Base-by-base conservation (phyloP, 2,888 invertebrate genomes). In the Amblyjoppa fuscipennis region DNA sequence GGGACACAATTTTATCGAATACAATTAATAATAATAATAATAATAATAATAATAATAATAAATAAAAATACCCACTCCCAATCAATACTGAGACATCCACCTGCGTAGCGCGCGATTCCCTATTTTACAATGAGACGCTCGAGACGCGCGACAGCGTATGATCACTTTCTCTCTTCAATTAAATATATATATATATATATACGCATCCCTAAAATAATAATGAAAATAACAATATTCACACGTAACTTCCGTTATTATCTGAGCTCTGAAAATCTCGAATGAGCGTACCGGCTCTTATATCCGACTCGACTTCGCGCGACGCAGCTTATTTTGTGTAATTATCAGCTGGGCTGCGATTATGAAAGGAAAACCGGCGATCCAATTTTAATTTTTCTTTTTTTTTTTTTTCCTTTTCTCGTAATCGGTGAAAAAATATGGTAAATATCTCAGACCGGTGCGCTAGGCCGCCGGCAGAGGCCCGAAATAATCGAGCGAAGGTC, bases 391-490 rank as follows among this genome's bases (percentile, higher is more conserved):
- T 20, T 3, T 41, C 45, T 41, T 25, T 20, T 3, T 41, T 53
- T 41, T 25, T 20, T 61, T 20, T n/a, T 53, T 16, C 38, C 56
- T 3, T 25, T 61, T 78, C 56, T 45, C 51, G 53, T 49, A 28
- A 49, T 77, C 64, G 56, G 76, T 84, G 80, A 83, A 84, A 77
- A 83, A 83, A 83, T 83, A 84, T 51, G 38, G 51, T 76, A 51
- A 45, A 81, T 79, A 53, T 80, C 80, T 92, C 89, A 93, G 64
- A 93, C 92, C 59, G 93, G 93, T 86, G 92, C 92, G 85, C 92
- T 93, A 34, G 92, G 92, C 83, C 92, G 91, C 88, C 92, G 91
- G 86, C 93, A 89, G 87, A 93, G 90, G 81, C 91, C 89, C 87
- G 91, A 87, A 87, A 93, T 90, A 59, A 93, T 90, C 86, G 93